These are phyloP conservation scores for Drosophila melanica DNA, from an alignment of 1,140 invertebrate genomes.

Conservation along the genomic window DNA sequence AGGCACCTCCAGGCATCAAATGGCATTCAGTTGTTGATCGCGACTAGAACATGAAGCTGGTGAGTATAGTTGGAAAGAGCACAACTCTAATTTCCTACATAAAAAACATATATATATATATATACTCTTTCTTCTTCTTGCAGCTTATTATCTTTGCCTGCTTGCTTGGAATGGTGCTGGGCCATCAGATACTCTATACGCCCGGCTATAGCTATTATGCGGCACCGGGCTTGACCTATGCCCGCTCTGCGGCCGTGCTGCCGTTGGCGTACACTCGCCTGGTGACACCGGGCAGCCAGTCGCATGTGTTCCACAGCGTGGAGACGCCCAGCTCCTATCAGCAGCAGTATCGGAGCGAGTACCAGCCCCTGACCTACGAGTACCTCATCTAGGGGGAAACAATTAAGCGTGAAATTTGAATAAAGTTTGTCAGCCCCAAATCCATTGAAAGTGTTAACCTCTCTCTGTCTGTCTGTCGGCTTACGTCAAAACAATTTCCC, in stretches of 20 bases:
- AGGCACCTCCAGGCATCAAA: slow-evolving; percentile 13
- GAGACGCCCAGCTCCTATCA: slow-evolving; percentile 72
- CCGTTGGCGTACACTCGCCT: slow-evolving; percentile 68
- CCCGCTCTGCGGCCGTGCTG: slow-evolving; percentile 20
- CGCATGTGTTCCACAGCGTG: slow-evolving; percentile 75
- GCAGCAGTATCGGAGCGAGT: slow-evolving; percentile 78
- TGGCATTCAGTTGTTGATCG: slow-evolving; percentile 51
- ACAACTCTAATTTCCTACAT: neutral
- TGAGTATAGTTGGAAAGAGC: slow-evolving; percentile 33
- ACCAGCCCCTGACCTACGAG: slow-evolving; percentile 73
- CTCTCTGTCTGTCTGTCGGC: neutral
- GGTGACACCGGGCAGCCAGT: slow-evolving; percentile 50
- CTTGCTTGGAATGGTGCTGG: slow-evolving; percentile 51
- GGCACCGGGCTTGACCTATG: slow-evolving; percentile 16
- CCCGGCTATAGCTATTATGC: slow-evolving; percentile 53
- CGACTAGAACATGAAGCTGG: slow-evolving; percentile 63
- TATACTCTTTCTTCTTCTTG: neutral
- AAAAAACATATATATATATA: neutral
- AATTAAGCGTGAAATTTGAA: slow-evolving; percentile 63
- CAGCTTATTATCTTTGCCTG: slow-evolving; percentile 62
- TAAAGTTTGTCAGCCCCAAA: slow-evolving; percentile 53
- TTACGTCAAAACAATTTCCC: slow-evolving; percentile 44
- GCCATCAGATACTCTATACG: slow-evolving; percentile 62
- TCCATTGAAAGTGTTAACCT: neutral
- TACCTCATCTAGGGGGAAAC: slow-evolving; percentile 54